These are phyloP conservation scores for Eremobia ochroleuca DNA, from an alignment of 2,888 invertebrate genomes.

Conservation along the genomic window DNA sequence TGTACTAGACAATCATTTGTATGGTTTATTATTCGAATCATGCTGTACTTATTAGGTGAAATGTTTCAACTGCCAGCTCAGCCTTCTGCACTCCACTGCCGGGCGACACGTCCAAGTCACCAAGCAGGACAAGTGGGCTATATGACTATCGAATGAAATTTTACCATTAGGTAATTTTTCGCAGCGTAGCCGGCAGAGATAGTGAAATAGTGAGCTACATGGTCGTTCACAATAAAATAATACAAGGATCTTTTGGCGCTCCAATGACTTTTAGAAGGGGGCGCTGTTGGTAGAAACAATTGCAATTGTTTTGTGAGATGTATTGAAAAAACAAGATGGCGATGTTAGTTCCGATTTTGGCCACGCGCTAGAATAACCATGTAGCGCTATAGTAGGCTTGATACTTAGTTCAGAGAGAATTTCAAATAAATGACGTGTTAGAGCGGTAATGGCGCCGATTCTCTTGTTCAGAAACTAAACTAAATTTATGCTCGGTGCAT, in stretches of 20 bases:
- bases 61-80: constrained; percentile 41
- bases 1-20: constrained; percentile 70
- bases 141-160: background rate
- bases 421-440: constrained; percentile 4
- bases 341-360: background rate
- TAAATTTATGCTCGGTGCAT: no score
- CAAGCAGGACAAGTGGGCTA: background rate
- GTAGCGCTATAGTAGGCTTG: constrained; percentile 14
- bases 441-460: no score
- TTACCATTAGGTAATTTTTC: background rate
- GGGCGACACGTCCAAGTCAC: background rate
- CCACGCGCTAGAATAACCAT: background rate
- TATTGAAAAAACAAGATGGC: background rate
- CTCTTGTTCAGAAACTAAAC: no score
- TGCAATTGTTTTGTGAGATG: background rate
- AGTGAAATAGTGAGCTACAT: constrained; percentile 1
- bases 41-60: constrained; percentile 43
- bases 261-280: background rate
- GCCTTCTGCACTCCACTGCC: constrained; percentile 13
- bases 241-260: background rate
- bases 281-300: background rate
- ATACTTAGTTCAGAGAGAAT: constrained; percentile 33
- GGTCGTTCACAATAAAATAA: constrained; percentile 2
- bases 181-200: background rate
- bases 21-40: constrained; percentile 44